Conservation (phyloP, 1,140 invertebrate genomes). For the Acarapis woodi region DNA sequence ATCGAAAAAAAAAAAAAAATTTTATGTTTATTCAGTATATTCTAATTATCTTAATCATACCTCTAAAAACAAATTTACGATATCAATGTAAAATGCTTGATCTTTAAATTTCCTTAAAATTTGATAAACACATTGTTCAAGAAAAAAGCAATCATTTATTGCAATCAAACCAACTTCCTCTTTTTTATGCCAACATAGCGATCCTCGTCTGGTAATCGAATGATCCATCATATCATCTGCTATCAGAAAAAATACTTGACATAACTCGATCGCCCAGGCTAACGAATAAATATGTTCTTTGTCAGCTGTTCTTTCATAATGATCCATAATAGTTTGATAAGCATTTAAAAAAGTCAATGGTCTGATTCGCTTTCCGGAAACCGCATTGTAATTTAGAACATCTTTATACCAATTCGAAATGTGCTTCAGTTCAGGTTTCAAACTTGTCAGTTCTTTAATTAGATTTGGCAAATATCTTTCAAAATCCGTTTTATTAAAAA, state of each 20-base stretch:
- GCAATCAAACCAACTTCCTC: constrained; percentile 46
- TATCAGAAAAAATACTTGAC: constrained; percentile 56
- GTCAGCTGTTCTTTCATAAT: too few species aligned
- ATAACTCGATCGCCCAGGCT: constrained; percentile 76
- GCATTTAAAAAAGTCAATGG: too few species aligned
- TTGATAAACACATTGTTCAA: constrained; percentile 44
- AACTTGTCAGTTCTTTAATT: too few species aligned
- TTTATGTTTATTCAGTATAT: constrained; percentile 3
- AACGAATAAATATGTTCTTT: too few species aligned
- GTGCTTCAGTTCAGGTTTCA: neutral
- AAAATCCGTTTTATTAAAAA: too few species aligned
- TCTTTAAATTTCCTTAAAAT: constrained; percentile 44
- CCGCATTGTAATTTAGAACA: too few species aligned
- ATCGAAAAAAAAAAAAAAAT: constrained; percentile 14
- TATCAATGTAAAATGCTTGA: constrained; percentile 41
- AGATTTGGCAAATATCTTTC: too few species aligned
- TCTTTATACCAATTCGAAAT: neutral
- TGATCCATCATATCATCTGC: constrained; percentile 72
- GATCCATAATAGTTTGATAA: too few species aligned
- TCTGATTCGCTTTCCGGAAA: too few species aligned
- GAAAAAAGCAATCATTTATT: constrained; percentile 53
- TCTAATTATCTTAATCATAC: constrained; percentile 3
- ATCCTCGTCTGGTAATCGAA: constrained; percentile 43
- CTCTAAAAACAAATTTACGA: constrained; percentile 57
- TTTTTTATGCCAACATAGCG: constrained; percentile 54